Evolutionary conservation across 2,888 invertebrate genomes (phyloP), one percentile per base, ranked within the genome.

Genomic region (Lepidonotus clava): DNA sequence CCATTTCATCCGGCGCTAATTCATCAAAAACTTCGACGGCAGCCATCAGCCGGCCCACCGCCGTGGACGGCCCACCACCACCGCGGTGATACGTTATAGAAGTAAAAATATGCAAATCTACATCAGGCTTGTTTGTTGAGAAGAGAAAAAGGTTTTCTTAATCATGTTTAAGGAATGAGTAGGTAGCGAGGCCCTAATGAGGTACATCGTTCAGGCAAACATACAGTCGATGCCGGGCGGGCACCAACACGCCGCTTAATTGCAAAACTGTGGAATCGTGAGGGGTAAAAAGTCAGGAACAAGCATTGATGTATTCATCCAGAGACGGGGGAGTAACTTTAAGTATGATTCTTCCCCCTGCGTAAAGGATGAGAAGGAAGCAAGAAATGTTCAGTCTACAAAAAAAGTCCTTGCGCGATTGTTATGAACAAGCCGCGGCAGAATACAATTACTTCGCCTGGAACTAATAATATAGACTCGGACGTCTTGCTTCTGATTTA

Each of bases 121-220:
- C 80, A 46, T 80, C 46, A 51, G 80, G 46, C 41, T 80, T 80
- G 41, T 80, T 80, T 80, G 80, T 24, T 24, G 51, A 28, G 80
- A 6, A 38, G 40, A 51, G 41, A 80, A 80, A 80, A 80, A 80
- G 46, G 1, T 41, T 80, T 80, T 80, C 24, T 80, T 80, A 80
- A 80, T 80, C 80, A 80, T 80, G 80, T 80, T 80, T 80, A 80
- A 80, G 51, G 80, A 80, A 80, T 80, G 80, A 80, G 80, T 41
- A 41, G 80, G 51, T 41, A 41, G 80, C 11, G 11, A 34, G 46
- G 24, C 51, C 34, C 80, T 80, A 80, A 80, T 80, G 80, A 80
- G 80, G 46, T 46, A 80, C 80, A 80, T 80, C 80, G 80, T 80
- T 80, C 80, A 80, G 80, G 28, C 80, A 46, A 80, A 80, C 80